Conservation (phyloP, 1,140 invertebrate genomes). For the Drosophila lowei region DNA sequence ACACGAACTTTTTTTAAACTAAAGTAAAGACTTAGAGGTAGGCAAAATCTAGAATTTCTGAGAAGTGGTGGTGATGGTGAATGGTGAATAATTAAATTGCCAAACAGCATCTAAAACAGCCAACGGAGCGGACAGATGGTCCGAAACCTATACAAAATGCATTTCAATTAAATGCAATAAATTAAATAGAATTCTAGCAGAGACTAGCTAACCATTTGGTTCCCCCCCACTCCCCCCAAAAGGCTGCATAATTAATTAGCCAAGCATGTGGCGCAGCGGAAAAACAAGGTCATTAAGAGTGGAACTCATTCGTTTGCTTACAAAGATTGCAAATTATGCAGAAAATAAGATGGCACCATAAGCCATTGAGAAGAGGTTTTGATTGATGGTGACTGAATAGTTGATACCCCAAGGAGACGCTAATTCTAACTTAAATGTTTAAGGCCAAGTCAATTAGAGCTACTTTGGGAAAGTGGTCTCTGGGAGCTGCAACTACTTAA, state of each 20-base stretch:
- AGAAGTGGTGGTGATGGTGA: too few relatives aligned
- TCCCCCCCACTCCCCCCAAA: constrained; percentile 3
- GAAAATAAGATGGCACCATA: constrained; percentile 30
- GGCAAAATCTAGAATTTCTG: too few relatives aligned
- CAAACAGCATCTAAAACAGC: constrained; percentile 13
- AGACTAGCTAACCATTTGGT: constrained; percentile 10
- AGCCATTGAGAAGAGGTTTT: constrained; percentile 9
- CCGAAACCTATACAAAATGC: constrained; percentile 44
- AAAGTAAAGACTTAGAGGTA: too few relatives aligned
- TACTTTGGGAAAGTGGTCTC: too few relatives aligned
- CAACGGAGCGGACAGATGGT: constrained; percentile 19
- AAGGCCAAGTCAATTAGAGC: too few relatives aligned
- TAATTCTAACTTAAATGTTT: too few relatives aligned
- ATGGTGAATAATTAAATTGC: constrained; percentile 1
- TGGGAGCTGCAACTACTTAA: too few relatives aligned
- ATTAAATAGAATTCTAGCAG: constrained; percentile 46
- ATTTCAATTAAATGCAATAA: constrained; percentile 70
- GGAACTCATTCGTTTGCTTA: constrained; percentile 19
- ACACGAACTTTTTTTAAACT: too few relatives aligned
- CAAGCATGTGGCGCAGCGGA: constrained; percentile 30
- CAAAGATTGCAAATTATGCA: constrained; percentile 51
- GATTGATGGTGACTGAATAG: not conserved
- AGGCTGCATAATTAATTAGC: constrained; percentile 59
- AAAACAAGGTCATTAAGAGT: constrained; percentile 25
- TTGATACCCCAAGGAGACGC: constrained; percentile 1